phyloP scores from a whole-genome alignment of 2,888 invertebrate species.

The Julus scanicus region DNA sequence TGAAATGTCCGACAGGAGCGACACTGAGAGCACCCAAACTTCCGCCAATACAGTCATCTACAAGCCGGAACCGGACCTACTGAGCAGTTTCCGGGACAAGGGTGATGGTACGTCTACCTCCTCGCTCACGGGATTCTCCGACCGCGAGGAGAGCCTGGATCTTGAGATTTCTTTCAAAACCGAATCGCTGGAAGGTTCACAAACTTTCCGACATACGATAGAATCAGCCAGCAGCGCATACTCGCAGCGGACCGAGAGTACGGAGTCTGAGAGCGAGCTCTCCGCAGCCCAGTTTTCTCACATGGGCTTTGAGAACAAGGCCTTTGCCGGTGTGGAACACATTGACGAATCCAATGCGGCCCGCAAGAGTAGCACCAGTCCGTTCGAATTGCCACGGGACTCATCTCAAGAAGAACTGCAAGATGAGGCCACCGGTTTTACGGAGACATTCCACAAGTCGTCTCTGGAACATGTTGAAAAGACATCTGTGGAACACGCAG shows the following conservation, averaged over 20 bases:
- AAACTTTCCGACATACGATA: background rate
- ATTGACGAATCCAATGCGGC: constrained; percentile 59
- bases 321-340: constrained; percentile 64
- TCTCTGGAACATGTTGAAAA: background rate
- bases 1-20: constrained; percentile 56
- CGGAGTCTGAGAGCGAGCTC: constrained; percentile 53
- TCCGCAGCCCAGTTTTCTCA: constrained; percentile 58
- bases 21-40: constrained; percentile 57
- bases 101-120: constrained; percentile 48
- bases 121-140: constrained; percentile 54
- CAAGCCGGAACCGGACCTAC: constrained; percentile 19
- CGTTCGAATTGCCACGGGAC: constrained; percentile 60
- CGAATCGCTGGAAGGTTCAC: constrained; percentile 40
- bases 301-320: constrained; percentile 68
- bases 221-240: constrained; percentile 2
- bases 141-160: constrained; percentile 56
- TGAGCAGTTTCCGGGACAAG: background rate
- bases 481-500: background rate
- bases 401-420: constrained; percentile 43
- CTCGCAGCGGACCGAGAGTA: constrained; percentile 55
- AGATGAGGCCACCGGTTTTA: background rate
- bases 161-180: constrained; percentile 46
- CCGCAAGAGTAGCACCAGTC: constrained; percentile 56
- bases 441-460: background rate
- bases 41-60: constrained; percentile 55